Evolutionary conservation across 2,113 vertebrate species (phyloP), one percentile per base, ranked within the genome.

Genomic region (Semicossyphus pulcher): DNA sequence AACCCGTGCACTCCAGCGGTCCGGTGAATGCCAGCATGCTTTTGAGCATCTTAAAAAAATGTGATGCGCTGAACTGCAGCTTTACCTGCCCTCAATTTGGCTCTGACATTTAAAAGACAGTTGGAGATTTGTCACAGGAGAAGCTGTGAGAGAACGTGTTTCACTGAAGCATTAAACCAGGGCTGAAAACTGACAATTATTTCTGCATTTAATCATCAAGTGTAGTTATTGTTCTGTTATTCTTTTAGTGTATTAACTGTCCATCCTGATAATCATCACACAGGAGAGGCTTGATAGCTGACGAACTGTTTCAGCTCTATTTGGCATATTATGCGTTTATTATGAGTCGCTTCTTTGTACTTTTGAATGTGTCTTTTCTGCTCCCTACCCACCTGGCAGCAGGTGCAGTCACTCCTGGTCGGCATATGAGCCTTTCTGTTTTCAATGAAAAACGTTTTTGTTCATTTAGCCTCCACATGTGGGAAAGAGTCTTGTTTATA

Each of bases 71-170:
- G 15, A 3, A 16, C 23, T n/a, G 4, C 25, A 29, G 56, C 16
- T 68, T 61, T 31, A 64, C 58, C 28, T 34, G 28, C 14, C 34
- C 18, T 28, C 37, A 52, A 29, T 59, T 58, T 58, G 2, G 51
- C 52, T 31, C 18, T 72, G 60, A 70, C 45, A 69, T 80, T 74
- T 68, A 29, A 57, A 51, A 26, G 26, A 54, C 0, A 53, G 10
- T n/a, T 41, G 9, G 36, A 54, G 31, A 45, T 51, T 41, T 73
- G 58, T 52, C 52, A 59, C 16, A 39, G 20, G 59, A 67, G 21
- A 10, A 14, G 4, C 1, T 23, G 16, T 1, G 0, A 26, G n/a
- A 56, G 49, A 31, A 49, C 4, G 0, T n/a, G 39, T 3, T 4
- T n/a, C 36, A 34, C 21, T 28, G 6, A 60, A 16, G 23, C 15